These are phyloP conservation scores for Syritta pipiens DNA, from an alignment of 2,888 invertebrate genomes.

Conservation along the genomic window DNA sequence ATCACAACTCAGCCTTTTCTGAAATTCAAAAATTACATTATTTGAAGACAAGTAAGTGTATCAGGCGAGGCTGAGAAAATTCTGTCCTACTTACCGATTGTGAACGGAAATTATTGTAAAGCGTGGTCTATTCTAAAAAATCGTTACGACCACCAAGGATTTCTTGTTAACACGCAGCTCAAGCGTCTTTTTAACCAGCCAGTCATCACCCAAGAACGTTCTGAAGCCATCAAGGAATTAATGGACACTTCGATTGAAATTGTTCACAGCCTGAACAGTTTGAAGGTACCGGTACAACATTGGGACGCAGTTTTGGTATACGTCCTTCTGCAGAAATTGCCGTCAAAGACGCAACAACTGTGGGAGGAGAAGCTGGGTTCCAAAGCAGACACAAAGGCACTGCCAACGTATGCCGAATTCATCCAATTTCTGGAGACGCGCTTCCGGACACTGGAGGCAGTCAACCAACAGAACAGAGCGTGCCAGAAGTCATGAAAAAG, in stretches of 20 bases:
- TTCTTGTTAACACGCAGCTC: conserved; percentile 1
- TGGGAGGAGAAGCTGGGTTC: too few relatives aligned
- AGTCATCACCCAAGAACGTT: background rate
- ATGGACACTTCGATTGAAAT: background rate
- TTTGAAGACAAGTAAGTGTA: conserved; percentile 3
- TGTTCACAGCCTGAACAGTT: background rate
- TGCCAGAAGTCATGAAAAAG: too few relatives aligned
- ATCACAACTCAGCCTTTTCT: background rate
- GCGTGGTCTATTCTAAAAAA: conserved; percentile 2
- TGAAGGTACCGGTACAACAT: background rate
- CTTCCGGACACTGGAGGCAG: too few relatives aligned
- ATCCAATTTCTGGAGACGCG: too few relatives aligned
- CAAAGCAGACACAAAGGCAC: too few relatives aligned
- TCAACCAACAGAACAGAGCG: too few relatives aligned
- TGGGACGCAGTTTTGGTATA: background rate
- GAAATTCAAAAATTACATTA: conserved; percentile 17
- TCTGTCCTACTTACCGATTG: background rate
- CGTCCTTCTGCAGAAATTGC: background rate
- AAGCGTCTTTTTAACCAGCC: conserved; percentile 23
- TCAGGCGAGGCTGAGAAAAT: conserved; percentile 11
- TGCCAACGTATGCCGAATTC: too few relatives aligned
- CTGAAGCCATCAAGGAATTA: too few relatives aligned
- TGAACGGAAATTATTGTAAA: background rate
- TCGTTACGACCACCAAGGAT: background rate
- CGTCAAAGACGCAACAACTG: conserved; percentile 9